Conservation (phyloP, 1,140 invertebrate genomes). For the Drosophila kohkoa region DNA sequence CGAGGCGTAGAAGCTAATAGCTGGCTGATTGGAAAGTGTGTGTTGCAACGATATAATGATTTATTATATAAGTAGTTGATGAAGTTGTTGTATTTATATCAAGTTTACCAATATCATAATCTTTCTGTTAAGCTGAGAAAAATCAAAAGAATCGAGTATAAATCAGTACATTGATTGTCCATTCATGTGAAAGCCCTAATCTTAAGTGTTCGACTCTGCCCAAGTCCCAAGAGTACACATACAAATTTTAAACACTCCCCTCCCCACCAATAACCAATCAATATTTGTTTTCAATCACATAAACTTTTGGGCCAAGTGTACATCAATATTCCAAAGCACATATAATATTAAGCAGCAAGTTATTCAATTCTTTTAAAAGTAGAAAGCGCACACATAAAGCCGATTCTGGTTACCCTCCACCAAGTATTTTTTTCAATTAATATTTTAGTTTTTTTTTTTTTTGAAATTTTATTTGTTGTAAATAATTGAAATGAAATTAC, state of each 20-base stretch:
- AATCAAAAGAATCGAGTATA: slow-evolving; percentile 21
- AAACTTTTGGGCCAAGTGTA: slow-evolving; percentile 38
- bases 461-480: slow-evolving; percentile 29
- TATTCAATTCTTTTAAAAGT: slow-evolving; percentile 39
- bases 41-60: slow-evolving; percentile 11
- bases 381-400: slow-evolving; percentile 75
- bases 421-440: slow-evolving; percentile 19
- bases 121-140: slow-evolving; percentile 26
- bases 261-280: slow-evolving; percentile 7
- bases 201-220: neutral
- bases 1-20: slow-evolving; percentile 25
- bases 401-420: slow-evolving; percentile 65
- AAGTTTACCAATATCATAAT: slow-evolving; percentile 48
- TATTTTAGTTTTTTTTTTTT: slow-evolving; percentile 8
- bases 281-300: slow-evolving; percentile 24
- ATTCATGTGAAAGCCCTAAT: neutral
- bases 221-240: neutral
- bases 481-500: slow-evolving; percentile 87
- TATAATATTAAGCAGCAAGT: slow-evolving; percentile 56
- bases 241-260: neutral
- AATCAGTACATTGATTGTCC: slow-evolving; percentile 2
- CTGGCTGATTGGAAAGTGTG: slow-evolving; percentile 40
- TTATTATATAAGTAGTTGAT: slow-evolving; percentile 36
- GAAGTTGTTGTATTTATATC: slow-evolving; percentile 16
- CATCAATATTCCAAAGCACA: slow-evolving; percentile 69